Conservation (phyloP, 2,113 vertebrate genomes). For the Scophthalmus maximus region DNA sequence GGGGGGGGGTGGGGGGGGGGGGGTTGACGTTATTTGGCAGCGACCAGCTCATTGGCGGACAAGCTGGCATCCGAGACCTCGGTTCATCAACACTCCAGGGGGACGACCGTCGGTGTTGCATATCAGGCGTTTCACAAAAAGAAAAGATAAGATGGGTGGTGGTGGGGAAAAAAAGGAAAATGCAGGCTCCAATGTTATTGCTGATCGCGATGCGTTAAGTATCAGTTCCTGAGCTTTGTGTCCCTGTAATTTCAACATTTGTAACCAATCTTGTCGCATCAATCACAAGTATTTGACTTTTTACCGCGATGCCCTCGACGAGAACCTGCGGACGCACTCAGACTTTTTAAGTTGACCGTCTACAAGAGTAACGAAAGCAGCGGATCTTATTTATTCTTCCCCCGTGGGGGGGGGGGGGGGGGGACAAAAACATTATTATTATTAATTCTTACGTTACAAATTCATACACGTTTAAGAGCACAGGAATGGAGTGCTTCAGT, state of each 20-base stretch:
- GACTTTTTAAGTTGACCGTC: neutral
- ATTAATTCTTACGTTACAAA: constrained; percentile 15
- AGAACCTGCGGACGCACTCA: constrained; percentile 5
- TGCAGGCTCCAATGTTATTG: constrained; percentile 65
- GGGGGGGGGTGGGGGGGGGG: neutral
- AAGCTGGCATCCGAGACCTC: constrained; percentile 50
- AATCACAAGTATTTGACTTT: constrained; percentile 18
- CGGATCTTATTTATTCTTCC: neutral
- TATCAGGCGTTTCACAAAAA: constrained; percentile 47
- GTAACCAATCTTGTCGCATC: constrained; percentile 29
- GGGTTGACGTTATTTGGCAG: constrained; percentile 58
- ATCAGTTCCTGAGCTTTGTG: constrained; percentile 74
- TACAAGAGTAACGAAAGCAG: neutral
- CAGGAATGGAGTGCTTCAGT: constrained; percentile 54
- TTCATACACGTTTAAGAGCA: constrained; percentile 3
- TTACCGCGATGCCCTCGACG: neutral
- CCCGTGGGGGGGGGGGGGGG: too few species aligned
- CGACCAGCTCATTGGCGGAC: constrained; percentile 52
- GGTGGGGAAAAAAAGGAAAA: constrained; percentile 8
- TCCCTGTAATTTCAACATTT: constrained; percentile 48
- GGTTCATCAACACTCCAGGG: constrained; percentile 25
- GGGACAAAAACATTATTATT: neutral
- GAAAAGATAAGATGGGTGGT: neutral
- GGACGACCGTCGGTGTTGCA: constrained; percentile 34
- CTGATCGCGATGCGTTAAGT: constrained; percentile 62